Percentiles rank a stretch among this genome's conserved stretches.
These are phyloP conservation scores for Cyanoderma ruficeps DNA, from an alignment of 2,113 vertebrate species.

Conservation along the genomic window DNA sequence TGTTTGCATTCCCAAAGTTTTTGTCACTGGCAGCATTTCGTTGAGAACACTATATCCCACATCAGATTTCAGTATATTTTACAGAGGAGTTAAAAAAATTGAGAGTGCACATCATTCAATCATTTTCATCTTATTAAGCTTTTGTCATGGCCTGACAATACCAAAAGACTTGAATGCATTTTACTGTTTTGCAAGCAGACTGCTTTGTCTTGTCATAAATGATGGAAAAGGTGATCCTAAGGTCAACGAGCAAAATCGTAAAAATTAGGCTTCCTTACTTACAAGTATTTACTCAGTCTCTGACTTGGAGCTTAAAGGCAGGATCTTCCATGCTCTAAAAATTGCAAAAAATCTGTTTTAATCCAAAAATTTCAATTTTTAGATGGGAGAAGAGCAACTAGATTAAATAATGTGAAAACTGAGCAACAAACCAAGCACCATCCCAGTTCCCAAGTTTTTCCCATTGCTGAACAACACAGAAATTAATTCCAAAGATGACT, in stretches of 20 bases:
- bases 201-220: neutral
- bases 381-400: neutral
- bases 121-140: neutral
- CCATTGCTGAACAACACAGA: neutral
- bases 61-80: neutral
- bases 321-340: neutral
- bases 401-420: neutral
- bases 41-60: neutral
- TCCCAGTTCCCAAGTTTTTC: neutral
- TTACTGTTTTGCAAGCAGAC: neutral
- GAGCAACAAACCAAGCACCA: neutral
- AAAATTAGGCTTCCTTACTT: neutral
- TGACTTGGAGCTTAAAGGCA: neutral
- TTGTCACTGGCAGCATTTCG: neutral
- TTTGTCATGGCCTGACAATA: neutral
- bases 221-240: neutral
- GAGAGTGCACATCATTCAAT: neutral
- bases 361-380: neutral
- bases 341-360: neutral
- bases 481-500: neutral
- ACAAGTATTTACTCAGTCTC: neutral
- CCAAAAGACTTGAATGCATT: neutral
- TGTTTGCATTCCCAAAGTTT: neutral
- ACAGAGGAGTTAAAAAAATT: neutral
- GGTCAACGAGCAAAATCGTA: neutral